Base-by-base conservation (phyloP, 1,140 invertebrate species). In the Lepidurus couesii region DNA sequence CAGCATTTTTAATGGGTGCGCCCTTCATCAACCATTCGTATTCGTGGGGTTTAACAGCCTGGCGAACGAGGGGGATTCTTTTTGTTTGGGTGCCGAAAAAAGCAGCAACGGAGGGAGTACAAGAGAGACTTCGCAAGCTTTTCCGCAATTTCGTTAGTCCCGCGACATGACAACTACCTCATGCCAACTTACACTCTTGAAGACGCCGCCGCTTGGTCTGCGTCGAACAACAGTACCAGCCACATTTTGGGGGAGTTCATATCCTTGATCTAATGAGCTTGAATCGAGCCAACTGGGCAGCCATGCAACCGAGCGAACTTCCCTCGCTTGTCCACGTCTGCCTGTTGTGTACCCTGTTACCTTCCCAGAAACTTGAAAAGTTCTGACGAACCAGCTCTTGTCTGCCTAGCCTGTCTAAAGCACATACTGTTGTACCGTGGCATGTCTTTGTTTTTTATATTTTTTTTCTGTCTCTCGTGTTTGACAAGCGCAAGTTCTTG, bases 191-290 rank as follows among this genome's bases (percentile, higher is more conserved):
- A 34, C 34, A 34, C 34, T 34, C 34, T 3, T 3, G 34, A 34
- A 34, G 34, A 34, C 34, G 34, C 34, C 34, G 34, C 34, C 34
- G 34, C 34, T 34, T 34, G 34, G 34, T 34, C 34, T 34, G 34
- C 34, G 34, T 34, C n/a, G 16, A 13, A 16, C 16, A 65, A 65
- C 16, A 13, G 21, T 65, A 21, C 16, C 16, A 65, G 21, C 13
- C 21, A 21, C 53, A 65, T 65, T 65, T 65, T 0, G 6, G 9
- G 8, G 21, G 53, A 65, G 53, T 65, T 65, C n/a, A 16, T 65
- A 65, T 65, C 53, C 53, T 65, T 65, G 53, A 65, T 65, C 53
- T 65, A 65, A 65, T 65, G 53, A 65, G 53, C 53, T 65, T 21
- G 34, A 34, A 34, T 2, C 34, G 34, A 34, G 34, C 34, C 34